Base-by-base conservation (phyloP, 2,888 invertebrate genomes). In the Gnatocerus cornutus region DNA sequence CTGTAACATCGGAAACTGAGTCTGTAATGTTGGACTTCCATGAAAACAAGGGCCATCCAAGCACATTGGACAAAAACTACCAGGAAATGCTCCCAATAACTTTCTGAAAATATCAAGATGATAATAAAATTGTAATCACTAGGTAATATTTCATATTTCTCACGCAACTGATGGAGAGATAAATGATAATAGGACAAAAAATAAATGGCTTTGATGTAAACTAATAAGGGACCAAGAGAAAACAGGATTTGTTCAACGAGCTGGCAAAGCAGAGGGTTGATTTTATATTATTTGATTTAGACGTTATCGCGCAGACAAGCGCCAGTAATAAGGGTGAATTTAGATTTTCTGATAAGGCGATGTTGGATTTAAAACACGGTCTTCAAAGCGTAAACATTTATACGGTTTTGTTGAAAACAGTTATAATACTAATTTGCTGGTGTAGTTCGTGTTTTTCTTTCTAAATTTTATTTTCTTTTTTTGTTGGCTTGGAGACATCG, bases 61-160 rank as follows among this genome's bases (percentile, higher is more conserved):
- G 71, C 84, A 84, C 37, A 83, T 75, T 9, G 83, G 82, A 72
- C 84, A 84, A 33, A 82, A 61, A 50, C 69, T 78, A 27, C 78
- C 77, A 27, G 84, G 82, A 71, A 84, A 81, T 3, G 80, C 79
- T 7, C 84, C 83, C 62, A 84, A 73, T n/a, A 84, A 68, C 78
- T 84, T 84, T 67, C 84, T 84, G 75, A 46, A 82, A 82, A 58
- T 67, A 71, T 72, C 70, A 72, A 66, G n/a, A 53, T 43, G 43
- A 39, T 43, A 62, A 62, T 62, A 62, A 52, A 63, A 63, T 39
- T 63, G 12, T 41, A 55, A 64, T 64, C 39, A 50, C 16, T 27
- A 52, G 30, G 52, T 56, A 64, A 55, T 55, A 53, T 64, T 58
- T 58, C 8, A 21, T 50, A 10, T 21, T 3, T 41, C 14, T 9